These are phyloP conservation scores for Asobara japonica DNA, from an alignment of 1,140 invertebrate genomes.

Conservation along the genomic window DNA sequence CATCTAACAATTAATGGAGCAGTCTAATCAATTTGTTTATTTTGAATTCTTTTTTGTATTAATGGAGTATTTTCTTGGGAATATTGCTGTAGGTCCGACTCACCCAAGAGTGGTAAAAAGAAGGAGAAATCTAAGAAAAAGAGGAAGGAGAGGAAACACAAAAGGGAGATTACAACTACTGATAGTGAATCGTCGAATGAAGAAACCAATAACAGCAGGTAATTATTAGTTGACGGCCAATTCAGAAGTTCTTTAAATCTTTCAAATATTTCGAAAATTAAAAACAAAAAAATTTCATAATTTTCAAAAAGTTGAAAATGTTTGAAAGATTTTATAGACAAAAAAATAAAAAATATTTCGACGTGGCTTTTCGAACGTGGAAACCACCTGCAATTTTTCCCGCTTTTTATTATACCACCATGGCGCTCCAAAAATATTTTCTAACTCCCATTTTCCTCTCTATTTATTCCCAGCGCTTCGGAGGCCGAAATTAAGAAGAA, in stretches of 20 bases:
- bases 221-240: conserved; percentile 34
- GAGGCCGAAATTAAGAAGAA: conserved; percentile 57
- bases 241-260: too few relatives aligned
- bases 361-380: too few relatives aligned
- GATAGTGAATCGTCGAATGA: conserved; percentile 57
- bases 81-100: conserved; percentile 60
- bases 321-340: too few relatives aligned
- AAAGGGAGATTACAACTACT: conserved; percentile 58
- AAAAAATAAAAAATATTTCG: too few relatives aligned
- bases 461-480: too few relatives aligned
- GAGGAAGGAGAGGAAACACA: conserved; percentile 61
- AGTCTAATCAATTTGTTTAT: not conserved
- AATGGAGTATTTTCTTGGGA: conserved; percentile 6
- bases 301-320: too few relatives aligned
- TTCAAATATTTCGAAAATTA: not conserved
- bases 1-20: conserved; percentile 1
- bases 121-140: conserved; percentile 64
- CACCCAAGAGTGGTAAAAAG: conserved; percentile 57
- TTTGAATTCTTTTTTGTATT: not conserved
- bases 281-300: not conserved
- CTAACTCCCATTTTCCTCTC: too few relatives aligned
- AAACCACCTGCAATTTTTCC: too few relatives aligned
- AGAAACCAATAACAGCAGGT: conserved; percentile 60
- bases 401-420: too few relatives aligned
- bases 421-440: too few relatives aligned